These are phyloP conservation scores for Spicauda simplicius DNA, from an alignment of 2,888 invertebrate species.

Conservation along the genomic window DNA sequence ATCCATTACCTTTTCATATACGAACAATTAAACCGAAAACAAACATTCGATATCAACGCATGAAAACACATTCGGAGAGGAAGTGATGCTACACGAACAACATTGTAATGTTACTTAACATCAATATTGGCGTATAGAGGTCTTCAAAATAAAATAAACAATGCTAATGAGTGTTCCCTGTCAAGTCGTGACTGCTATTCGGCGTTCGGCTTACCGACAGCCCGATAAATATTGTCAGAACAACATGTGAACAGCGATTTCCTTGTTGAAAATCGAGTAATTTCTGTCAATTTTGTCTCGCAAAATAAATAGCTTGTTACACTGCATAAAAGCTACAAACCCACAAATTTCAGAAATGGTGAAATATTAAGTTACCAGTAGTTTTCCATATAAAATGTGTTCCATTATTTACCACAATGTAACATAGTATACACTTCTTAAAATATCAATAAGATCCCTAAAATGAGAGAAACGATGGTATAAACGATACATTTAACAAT, in stretches of 20 bases:
- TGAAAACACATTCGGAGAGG: conserved; percentile 30
- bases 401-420: too few relatives aligned
- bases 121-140: conserved; percentile 40
- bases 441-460: too few relatives aligned
- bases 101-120: conserved; percentile 36
- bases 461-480: too few relatives aligned
- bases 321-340: too few relatives aligned
- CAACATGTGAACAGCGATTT: conserved; percentile 3
- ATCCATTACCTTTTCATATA: conserved; percentile 23
- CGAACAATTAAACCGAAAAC: conserved; percentile 9
- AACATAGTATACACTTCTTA: too few relatives aligned
- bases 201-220: conserved; percentile 37
- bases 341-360: too few relatives aligned
- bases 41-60: conserved; percentile 22
- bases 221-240: conserved; percentile 24
- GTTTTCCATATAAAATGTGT: too few relatives aligned
- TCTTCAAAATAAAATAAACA: conserved; percentile 72
- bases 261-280: background rate
- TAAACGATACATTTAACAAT: too few relatives aligned
- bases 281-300: too few relatives aligned
- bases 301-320: too few relatives aligned
- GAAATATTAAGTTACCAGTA: too few relatives aligned
- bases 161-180: conserved; percentile 70
- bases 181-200: conserved; percentile 60
- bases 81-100: conserved; percentile 32